Base-by-base conservation (phyloP, 2,797 vertebrate genomes). In the Amblyopsis hoosieri region DNA sequence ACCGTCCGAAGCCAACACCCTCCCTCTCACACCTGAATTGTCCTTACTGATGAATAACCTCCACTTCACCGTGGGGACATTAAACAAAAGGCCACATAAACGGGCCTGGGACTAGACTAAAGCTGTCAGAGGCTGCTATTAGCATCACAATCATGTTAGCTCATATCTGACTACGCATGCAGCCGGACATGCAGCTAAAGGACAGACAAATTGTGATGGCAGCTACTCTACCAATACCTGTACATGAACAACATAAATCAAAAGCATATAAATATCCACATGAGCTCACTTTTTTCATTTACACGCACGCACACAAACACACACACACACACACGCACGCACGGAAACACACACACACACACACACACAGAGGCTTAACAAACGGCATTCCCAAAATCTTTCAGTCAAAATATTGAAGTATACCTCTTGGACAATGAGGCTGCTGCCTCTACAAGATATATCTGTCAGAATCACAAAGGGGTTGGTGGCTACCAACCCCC, bases 111-210 rank as follows among this genome's bases (percentile, higher is more conserved):
- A 54, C 42, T 51, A 73, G 48, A 61, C 67, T 37, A 37, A 67
- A 58, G n/a, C 53, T 50, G 61, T 66, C n/a, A 42, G 59, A 67
- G 67, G 60, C 37, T 14, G 51, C 11, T 56, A 81, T 84, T 84
- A 74, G 67, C 76, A 81, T 80, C 23, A 81, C 72, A 84, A 82
- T 76, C 33, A 59, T 31, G 61, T 67, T 63, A 66, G 58, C 68
- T 51, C 56, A 46, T 55, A 57, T 64, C 59, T 75, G 58, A 65
- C 62, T 62, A 57, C 49, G 14, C 31, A 55, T 31, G 19, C 54
- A 55, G 29, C 5, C 54, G n/a, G 12, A 13, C 31, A 55, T n/a
- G 8, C 29, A 54, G 23, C 12, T 29, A 13, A 12, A 31, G 4
- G 33, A 54, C 52, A 54, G 47, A 33, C 52, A 29, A 14, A 15